Conservation (phyloP, 2,113 vertebrate genomes). For the Benthochromis sp. region DNA sequence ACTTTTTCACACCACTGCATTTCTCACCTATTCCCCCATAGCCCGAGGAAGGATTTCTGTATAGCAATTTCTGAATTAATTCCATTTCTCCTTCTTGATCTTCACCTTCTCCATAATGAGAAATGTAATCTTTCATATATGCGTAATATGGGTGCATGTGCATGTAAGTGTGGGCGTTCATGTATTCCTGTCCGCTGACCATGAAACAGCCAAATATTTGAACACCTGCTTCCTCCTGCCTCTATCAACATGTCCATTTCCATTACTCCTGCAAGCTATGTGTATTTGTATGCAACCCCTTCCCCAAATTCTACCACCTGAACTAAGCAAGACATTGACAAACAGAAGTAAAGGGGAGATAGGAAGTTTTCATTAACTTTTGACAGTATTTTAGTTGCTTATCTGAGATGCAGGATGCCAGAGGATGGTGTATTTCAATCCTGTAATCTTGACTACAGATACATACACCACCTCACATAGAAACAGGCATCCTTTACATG, state of each 20-base stretch:
- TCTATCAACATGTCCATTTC: conserved; percentile 11
- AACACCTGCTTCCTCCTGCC: conserved; percentile 14
- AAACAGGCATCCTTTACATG: not conserved
- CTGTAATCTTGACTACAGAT: not conserved
- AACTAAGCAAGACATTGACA: not conserved
- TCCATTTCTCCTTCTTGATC: not conserved
- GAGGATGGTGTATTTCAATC: not conserved
- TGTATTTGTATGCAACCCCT: not conserved
- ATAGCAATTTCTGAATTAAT: not conserved
- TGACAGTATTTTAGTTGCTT: not conserved
- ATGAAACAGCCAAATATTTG: conserved; percentile 40
- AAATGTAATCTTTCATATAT: not conserved
- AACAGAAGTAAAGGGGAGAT: not conserved
- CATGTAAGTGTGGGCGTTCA: not conserved
- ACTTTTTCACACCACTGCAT: not conserved
- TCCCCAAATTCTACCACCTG: not conserved
- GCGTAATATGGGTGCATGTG: not conserved
- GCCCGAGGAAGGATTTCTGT: not conserved
- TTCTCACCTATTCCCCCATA: not conserved
- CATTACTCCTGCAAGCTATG: not conserved
- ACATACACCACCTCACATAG: not conserved
- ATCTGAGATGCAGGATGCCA: not conserved
- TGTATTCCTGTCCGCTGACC: not conserved
- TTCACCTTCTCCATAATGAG: not conserved
- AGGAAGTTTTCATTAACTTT: not conserved